Evolutionary conservation across 2,888 invertebrate species (phyloP).

Genomic region (Perithous albicinctus): DNA sequence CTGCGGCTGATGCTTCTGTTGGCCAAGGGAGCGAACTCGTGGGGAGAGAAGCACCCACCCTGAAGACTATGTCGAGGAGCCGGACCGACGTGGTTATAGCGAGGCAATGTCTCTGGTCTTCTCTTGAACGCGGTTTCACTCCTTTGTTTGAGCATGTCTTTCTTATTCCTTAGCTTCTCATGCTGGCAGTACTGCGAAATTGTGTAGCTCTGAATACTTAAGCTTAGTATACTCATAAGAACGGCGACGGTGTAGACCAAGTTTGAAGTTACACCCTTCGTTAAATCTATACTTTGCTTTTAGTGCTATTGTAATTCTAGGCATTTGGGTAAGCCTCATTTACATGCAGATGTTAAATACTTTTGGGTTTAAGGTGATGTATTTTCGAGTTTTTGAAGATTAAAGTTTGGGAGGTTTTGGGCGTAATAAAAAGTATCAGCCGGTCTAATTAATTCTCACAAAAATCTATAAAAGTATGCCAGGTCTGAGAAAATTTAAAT

Average conservation of each 20-base stretch:
- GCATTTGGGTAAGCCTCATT: no score
- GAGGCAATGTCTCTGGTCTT: slow-evolving; percentile 30
- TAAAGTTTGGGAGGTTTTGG: no score
- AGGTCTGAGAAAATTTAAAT: no score
- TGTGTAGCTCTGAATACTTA: background rate
- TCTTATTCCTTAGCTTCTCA: slow-evolving; percentile 11
- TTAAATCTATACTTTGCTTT: background rate
- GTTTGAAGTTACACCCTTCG: background rate
- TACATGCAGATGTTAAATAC: no score
- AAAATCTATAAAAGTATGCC: no score
- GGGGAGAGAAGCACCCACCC: slow-evolving; percentile 40
- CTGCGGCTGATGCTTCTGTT: background rate
- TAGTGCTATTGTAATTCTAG: background rate
- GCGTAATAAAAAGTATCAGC: no score
- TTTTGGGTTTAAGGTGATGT: background rate
- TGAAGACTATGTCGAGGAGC: slow-evolving; percentile 39
- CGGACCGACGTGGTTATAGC: slow-evolving; percentile 52
- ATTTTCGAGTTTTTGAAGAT: background rate
- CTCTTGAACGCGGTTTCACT: background rate
- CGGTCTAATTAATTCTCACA: no score
- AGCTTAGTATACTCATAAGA: background rate
- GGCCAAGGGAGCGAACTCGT: slow-evolving; percentile 39
- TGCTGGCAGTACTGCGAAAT: background rate
- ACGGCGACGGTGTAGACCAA: background rate
- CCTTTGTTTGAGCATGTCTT: slow-evolving; percentile 26